Conservation (phyloP, 2,113 vertebrate species). For the Brachypodius melanocephalos region DNA sequence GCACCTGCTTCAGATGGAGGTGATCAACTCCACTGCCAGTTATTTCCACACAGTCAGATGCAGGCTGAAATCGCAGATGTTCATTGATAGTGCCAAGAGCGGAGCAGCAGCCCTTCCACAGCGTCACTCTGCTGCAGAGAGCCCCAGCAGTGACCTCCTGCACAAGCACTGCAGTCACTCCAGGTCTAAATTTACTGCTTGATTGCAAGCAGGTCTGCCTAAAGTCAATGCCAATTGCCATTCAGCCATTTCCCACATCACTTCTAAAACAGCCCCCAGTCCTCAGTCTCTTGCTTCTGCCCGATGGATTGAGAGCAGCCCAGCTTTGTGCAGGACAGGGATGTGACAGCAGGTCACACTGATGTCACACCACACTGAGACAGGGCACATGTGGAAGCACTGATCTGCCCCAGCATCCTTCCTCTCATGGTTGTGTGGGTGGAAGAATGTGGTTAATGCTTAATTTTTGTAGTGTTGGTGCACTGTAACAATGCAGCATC, state of each 20-base stretch:
- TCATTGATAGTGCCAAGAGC: background rate
- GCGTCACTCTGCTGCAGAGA: background rate
- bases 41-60: background rate
- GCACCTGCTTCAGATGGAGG: background rate
- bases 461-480: background rate
- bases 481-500: background rate
- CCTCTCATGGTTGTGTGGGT: background rate
- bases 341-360: background rate
- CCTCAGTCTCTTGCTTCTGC: background rate
- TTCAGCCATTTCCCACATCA: background rate
- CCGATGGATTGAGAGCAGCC: background rate
- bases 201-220: background rate
- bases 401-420: background rate
- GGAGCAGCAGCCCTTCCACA: background rate
- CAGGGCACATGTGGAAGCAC: rapidly evolving
- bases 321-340: background rate
- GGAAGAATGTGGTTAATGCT: background rate
- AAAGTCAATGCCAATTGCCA: background rate
- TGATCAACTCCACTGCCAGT: background rate
- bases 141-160: background rate
- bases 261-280: background rate
- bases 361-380: background rate
- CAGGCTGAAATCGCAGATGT: background rate
- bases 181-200: background rate
- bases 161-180: background rate